phyloP scores from a whole-genome alignment of 2,797 vertebrate species.

The Ptychobarbus kaznakovi region DNA sequence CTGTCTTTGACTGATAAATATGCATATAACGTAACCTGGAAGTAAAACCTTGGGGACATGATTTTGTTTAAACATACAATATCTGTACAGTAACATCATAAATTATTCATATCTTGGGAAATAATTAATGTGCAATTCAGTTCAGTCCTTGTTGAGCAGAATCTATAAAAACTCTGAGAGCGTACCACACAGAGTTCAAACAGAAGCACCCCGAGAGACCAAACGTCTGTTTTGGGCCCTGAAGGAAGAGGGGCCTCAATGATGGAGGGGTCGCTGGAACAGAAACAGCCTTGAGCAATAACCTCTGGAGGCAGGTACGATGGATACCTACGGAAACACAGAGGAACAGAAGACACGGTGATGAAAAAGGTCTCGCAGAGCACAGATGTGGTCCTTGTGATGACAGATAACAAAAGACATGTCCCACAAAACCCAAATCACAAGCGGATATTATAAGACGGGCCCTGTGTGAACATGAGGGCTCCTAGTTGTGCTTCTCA shows the following conservation, averaged over 20 bases:
- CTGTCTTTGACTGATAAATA: not conserved
- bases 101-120: not conserved
- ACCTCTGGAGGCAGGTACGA: slow-evolving; percentile 97
- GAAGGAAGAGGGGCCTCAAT: slow-evolving; percentile 85
- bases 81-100: not conserved
- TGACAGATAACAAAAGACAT: slow-evolving; percentile 34
- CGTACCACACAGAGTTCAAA: slow-evolving; percentile 96
- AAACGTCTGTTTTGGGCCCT: slow-evolving; percentile 94
- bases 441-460: slow-evolving; percentile 72
- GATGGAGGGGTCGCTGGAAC: slow-evolving; percentile 81
- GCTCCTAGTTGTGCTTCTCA: slow-evolving; percentile 67
- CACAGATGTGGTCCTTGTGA: slow-evolving; percentile 45
- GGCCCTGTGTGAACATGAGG: slow-evolving; percentile 61
- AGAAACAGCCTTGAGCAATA: slow-evolving; percentile 89
- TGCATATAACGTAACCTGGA: no score
- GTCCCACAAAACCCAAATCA: slow-evolving; percentile 58
- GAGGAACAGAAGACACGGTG: slow-evolving; percentile 39
- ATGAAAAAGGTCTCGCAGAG: not conserved
- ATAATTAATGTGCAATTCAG: not conserved
- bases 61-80: not conserved
- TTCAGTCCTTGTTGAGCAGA: not conserved
- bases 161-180: not conserved
- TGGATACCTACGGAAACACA: slow-evolving; percentile 83
- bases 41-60: not conserved
- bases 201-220: slow-evolving; percentile 94